Conservation (phyloP, 2,888 invertebrate species). For the Cremastinae sp. region DNA sequence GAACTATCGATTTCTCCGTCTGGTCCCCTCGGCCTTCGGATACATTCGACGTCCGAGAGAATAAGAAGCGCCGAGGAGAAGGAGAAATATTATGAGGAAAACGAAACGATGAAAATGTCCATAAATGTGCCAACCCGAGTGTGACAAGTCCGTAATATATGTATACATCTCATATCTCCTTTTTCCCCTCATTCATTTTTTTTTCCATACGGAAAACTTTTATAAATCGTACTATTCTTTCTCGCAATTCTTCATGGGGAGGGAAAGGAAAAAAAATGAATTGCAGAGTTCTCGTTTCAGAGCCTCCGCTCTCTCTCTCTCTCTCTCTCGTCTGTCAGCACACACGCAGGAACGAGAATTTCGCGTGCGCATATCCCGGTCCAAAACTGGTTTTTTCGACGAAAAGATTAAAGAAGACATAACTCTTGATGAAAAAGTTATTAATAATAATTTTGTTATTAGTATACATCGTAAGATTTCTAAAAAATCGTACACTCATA, state of each 20-base stretch:
- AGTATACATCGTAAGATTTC: too few relatives aligned
- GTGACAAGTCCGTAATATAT: conserved; percentile 37
- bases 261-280: background rate
- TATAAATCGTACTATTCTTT: conserved; percentile 31
- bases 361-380: background rate
- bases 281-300: background rate
- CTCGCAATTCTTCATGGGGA: conserved; percentile 22
- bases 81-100: background rate
- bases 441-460: too few relatives aligned
- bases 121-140: conserved; percentile 29
- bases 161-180: background rate
- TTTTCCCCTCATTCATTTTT: background rate
- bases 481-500: too few relatives aligned
- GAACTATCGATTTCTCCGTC: conserved; percentile 63
- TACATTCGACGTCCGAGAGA: conserved; percentile 15
- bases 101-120: conserved; percentile 47
- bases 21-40: conserved; percentile 62
- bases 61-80: conserved; percentile 3
- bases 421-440: background rate
- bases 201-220: conserved; percentile 29
- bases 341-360: background rate
- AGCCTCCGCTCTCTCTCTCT: background rate
- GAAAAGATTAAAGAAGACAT: background rate
- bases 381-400: too few relatives aligned
- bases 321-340: background rate